These are phyloP conservation scores for Parapristionchus giblindavisi DNA, from an alignment of 2,888 invertebrate genomes.

Conservation along the genomic window DNA sequence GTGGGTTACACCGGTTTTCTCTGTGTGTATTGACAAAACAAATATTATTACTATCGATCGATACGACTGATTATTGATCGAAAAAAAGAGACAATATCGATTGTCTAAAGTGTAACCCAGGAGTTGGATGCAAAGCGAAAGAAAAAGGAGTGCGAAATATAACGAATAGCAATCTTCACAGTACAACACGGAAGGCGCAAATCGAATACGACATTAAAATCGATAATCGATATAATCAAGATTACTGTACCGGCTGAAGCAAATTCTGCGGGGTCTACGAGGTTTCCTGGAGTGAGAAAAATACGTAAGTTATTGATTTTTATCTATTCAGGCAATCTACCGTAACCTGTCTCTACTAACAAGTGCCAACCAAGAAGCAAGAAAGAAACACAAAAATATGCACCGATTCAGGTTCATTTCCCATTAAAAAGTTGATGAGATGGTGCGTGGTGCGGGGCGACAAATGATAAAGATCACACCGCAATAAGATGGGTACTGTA, in stretches of 20 bases:
- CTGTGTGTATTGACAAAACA: no score
- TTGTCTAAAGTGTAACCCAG: no score
- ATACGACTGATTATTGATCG: no score
- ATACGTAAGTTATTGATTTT: neutral
- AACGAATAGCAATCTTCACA: constrained; percentile 10
- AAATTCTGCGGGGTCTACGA: constrained; percentile 98
- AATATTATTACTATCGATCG: no score
- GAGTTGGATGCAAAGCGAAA: neutral
- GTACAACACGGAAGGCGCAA: constrained; percentile 7
- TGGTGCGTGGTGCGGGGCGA: constrained; percentile 20
- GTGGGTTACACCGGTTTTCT: no score
- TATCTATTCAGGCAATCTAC: neutral
- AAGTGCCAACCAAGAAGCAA: neutral
- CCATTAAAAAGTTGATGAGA: no score
- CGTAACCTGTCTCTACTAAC: neutral
- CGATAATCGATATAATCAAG: constrained; percentile 34
- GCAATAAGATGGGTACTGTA: no score
- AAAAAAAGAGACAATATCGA: no score
- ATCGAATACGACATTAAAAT: constrained; percentile 25
- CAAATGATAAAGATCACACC: neutral
- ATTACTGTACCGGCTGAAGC: constrained; percentile 90
- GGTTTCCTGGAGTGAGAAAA: constrained; percentile 79
- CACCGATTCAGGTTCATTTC: no score
- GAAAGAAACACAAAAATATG: constrained; percentile 18
- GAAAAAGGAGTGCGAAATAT: neutral